Conservation (phyloP, 2,888 invertebrate genomes). For the Mimumesa dahlbomi region DNA sequence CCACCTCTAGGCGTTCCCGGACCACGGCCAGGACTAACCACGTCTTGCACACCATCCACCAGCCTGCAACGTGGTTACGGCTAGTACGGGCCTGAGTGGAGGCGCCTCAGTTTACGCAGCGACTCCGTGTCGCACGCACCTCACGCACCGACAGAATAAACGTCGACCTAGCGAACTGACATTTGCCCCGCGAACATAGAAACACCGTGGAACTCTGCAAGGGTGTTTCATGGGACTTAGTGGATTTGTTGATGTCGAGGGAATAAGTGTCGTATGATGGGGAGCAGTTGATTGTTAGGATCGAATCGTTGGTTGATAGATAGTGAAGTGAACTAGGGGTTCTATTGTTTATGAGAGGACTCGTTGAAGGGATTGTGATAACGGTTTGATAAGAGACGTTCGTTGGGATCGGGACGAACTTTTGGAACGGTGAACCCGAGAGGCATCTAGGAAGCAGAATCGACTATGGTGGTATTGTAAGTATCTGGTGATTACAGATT, state of each 20-base stretch:
- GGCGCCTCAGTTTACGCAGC: slow-evolving; percentile 72
- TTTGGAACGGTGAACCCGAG: slow-evolving; percentile 16
- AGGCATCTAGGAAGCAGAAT: slow-evolving; percentile 64
- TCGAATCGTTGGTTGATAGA: slow-evolving; percentile 3
- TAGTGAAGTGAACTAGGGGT: slow-evolving; percentile 45
- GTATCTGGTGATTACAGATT: slow-evolving; percentile 53
- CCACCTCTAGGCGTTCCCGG: slow-evolving; percentile 73
- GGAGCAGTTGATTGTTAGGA: neutral
- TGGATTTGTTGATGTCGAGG: neutral
- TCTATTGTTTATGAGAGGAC: too few relatives aligned
- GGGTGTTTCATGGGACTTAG: neutral
- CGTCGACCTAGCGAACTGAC: too few relatives aligned
- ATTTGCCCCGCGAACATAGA: too few relatives aligned
- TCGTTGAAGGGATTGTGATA: too few relatives aligned
- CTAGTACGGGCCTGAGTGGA: slow-evolving; percentile 52
- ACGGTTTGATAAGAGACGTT: slow-evolving; percentile 1
- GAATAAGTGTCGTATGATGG: neutral
- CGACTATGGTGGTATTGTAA: slow-evolving; percentile 79
- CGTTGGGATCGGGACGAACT: neutral
- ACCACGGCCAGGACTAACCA: slow-evolving; percentile 43
- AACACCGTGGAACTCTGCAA: too few relatives aligned
- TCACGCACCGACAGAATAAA: slow-evolving; percentile 1
- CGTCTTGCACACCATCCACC: slow-evolving; percentile 34
- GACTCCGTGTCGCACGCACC: slow-evolving; percentile 73
- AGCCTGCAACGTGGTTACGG: slow-evolving; percentile 44